Percentiles rank a stretch among this genome's conserved stretches.
These are phyloP conservation scores for Enteromius viviparus DNA, from an alignment of 2,797 vertebrate species.

Conservation along the genomic window DNA sequence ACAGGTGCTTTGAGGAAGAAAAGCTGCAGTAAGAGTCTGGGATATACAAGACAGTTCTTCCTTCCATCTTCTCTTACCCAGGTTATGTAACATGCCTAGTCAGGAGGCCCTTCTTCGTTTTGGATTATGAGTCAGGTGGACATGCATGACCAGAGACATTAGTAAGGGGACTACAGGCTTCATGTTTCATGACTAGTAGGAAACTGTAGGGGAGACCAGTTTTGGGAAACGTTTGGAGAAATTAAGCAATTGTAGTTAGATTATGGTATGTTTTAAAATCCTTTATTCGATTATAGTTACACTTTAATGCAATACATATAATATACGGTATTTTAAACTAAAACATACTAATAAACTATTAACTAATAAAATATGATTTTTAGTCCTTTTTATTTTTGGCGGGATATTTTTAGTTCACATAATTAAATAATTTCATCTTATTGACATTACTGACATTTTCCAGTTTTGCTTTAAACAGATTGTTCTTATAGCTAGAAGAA, in stretches of 20 bases:
- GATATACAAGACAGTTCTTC: conserved; percentile 6
- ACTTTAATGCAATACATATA: neutral
- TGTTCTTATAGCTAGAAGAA: neutral
- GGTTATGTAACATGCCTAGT: conserved; percentile 18
- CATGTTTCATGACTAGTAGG: neutral
- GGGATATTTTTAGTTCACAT: neutral
- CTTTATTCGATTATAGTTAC: neutral
- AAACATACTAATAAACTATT: neutral
- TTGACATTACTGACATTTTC: neutral
- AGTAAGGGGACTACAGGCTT: neutral
- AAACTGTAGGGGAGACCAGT: neutral
- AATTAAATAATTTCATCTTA: neutral
- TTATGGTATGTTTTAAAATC: neutral
- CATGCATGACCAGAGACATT: neutral
- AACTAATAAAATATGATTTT: no score
- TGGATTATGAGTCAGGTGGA: conserved; percentile 25
- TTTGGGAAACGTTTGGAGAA: neutral
- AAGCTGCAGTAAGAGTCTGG: neutral
- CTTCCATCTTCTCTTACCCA: neutral
- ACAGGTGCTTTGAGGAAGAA: conserved; percentile 1
- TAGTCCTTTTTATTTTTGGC: no score
- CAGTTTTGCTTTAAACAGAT: neutral
- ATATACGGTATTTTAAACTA: neutral
- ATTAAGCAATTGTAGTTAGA: neutral
- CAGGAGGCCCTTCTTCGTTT: conserved; percentile 16